These are phyloP conservation scores for Trematomus loennbergii DNA, from an alignment of 2,113 vertebrate species.

Conservation along the genomic window DNA sequence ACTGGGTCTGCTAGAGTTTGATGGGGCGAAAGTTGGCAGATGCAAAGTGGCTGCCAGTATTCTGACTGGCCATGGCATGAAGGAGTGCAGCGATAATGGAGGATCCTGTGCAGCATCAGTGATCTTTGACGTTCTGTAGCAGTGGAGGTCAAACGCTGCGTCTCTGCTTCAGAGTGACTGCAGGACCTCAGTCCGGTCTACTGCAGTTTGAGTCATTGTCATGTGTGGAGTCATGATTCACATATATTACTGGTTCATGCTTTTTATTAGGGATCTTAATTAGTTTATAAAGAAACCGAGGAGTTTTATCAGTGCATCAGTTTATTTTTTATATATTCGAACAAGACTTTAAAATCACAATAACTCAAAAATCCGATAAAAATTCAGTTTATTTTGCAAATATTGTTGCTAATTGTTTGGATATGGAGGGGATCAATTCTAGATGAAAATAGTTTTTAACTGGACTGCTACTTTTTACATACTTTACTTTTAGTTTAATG, in stretches of 20 bases:
- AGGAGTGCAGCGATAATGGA: slow-evolving; percentile 17
- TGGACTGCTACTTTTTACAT: background rate
- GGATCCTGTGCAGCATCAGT: slow-evolving; percentile 41
- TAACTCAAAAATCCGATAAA: background rate
- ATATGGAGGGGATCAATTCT: background rate
- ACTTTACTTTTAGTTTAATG: background rate
- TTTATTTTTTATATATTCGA: background rate
- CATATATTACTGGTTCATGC: background rate
- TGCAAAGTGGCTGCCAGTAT: slow-evolving; percentile 35
- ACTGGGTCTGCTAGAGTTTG: background rate
- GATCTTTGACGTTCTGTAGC: background rate
- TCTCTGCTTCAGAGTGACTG: slow-evolving; percentile 14
- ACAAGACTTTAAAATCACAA: background rate
- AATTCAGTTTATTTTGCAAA: background rate
- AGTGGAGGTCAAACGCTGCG: slow-evolving; percentile 11
- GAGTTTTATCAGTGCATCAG: background rate
- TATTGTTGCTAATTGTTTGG: background rate
- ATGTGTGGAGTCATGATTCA: too few species aligned
- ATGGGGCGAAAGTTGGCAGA: slow-evolving; percentile 22
- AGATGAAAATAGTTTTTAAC: background rate
- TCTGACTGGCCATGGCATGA: slow-evolving; percentile 8
- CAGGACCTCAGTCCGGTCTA: background rate
- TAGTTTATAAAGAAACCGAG: background rate
- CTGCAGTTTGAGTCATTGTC: background rate
- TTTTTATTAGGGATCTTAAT: background rate